Evolutionary conservation across 2,888 invertebrate species (phyloP), one percentile per base, ranked within the genome.

Genomic region (Philereme vetulata): DNA sequence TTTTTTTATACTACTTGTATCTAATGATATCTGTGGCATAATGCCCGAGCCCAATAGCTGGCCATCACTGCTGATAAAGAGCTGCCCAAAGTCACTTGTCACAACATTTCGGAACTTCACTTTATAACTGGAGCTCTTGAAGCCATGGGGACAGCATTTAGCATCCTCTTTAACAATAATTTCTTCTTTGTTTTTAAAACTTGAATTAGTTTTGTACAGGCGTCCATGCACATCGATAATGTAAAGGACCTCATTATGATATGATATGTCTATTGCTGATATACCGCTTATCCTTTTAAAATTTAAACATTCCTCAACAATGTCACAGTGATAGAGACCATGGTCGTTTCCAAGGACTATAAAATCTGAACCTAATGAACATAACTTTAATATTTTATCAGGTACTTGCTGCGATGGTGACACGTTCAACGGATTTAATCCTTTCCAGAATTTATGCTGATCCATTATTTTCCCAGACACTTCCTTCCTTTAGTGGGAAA

Each of bases 41-140:
- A 85, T 81, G 54, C 95, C 95, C 45, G 93, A 94, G 0, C 95
- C 95, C 95, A 95, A 95, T 3, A 96, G 86, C 71, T 95, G 94
- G 8, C 95, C 95, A 81, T 89, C 93, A 70, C 94, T 94, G 48
- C 94, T 94, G 9, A 95, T 93, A 77, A 93, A 95, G 6, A 96
- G 86, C 71, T 93, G 91, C 7, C 95, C 94, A 79, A 93, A 93
- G 71, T 94, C 93, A 74, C 93, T 94, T 34, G 93, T 93, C 9
- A 94, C 93, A 66, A 96, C 90, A 75, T 93, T 93, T 65, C 93
- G 93, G 55, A 95, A 94, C 81, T 93, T 94, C 52, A 94, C 92
- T 80, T 93, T 93, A 70, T 91, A 93, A 75, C 92, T 93, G 55
- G 93, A 93, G 71, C 93, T 93, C 73, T 93, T 94, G 77, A 94